Evolutionary conservation across 2,888 invertebrate species (phyloP).

Genomic region (Stegana nigrithorax): DNA sequence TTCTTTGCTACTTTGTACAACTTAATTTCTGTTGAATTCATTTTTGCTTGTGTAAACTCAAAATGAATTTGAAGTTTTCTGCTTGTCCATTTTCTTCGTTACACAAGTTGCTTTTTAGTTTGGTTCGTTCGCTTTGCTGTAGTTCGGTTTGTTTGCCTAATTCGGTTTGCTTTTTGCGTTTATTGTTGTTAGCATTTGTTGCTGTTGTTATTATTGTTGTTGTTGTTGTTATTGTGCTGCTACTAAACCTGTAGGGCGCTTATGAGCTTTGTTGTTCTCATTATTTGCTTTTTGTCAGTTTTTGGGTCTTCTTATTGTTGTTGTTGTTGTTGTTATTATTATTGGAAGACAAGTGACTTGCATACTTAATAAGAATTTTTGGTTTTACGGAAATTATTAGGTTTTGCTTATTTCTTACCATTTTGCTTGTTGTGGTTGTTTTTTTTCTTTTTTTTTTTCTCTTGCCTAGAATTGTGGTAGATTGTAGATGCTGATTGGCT

Average conservation of each 20-base stretch:
- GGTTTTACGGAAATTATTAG: too few relatives aligned
- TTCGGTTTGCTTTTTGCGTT: background rate
- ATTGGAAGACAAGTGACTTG: slow-evolving; percentile 21
- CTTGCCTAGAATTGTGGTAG: background rate
- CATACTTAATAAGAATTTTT: slow-evolving; percentile 17
- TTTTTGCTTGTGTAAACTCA: slow-evolving; percentile 26
- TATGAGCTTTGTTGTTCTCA: slow-evolving; percentile 20
- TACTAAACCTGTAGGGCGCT: background rate
- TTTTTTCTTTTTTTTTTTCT: background rate
- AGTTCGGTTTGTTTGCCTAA: background rate
- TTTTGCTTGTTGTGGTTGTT: background rate
- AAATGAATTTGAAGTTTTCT: slow-evolving; percentile 34
- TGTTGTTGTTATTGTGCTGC: background rate
- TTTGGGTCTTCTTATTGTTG: slow-evolving; percentile 27
- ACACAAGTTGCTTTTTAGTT: background rate
- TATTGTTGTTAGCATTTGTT: background rate
- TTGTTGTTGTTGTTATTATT: slow-evolving; percentile 21
- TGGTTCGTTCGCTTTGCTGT: background rate
- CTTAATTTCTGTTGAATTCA: slow-evolving; percentile 13
- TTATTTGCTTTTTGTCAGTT: slow-evolving; percentile 20
- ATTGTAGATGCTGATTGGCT: too few relatives aligned
- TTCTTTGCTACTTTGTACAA: slow-evolving; percentile 15
- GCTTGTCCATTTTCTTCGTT: background rate
- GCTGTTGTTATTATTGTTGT: background rate
- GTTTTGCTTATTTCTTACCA: background rate